phyloP scores from a whole-genome alignment of 2,113 vertebrate genomes.

The Psittacula cyanocephala region DNA sequence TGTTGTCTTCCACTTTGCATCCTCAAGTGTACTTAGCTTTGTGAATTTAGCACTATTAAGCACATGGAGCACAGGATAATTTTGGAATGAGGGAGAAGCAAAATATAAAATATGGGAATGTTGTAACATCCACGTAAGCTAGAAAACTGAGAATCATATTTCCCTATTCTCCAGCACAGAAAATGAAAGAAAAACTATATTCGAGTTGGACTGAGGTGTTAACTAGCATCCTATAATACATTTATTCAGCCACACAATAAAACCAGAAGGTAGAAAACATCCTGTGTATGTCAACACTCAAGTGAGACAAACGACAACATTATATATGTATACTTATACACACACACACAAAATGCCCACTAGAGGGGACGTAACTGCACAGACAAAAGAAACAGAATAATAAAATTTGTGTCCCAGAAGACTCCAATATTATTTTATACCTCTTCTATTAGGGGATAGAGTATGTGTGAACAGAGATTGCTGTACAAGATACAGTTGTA shows the following conservation, averaged over 20 bases:
- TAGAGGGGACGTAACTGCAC: neutral
- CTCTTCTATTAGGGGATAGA: neutral
- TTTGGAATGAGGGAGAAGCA: neutral
- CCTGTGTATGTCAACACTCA: neutral
- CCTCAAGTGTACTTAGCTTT: neutral
- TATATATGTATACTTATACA: neutral
- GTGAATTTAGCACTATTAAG: neutral
- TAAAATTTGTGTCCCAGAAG: neutral
- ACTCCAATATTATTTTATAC: conserved; percentile 16
- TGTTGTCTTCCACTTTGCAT: neutral
- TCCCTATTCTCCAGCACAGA: neutral
- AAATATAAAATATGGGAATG: neutral
- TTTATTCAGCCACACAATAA: neutral
- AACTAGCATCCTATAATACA: neutral
- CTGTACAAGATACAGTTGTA: neutral
- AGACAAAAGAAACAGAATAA: neutral
- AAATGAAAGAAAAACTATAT: neutral
- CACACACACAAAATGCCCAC: neutral
- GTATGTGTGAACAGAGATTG: neutral
- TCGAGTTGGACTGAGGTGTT: neutral
- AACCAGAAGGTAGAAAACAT: conserved; percentile 2
- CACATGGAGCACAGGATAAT: neutral
- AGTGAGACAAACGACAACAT: conserved; percentile 22
- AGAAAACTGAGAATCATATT: neutral
- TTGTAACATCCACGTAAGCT: neutral